Percentiles rank a stretch among this genome's conserved stretches.
Evolutionary conservation across 2,113 vertebrate genomes (phyloP).

Genomic region (Plecotus auritus): DNA sequence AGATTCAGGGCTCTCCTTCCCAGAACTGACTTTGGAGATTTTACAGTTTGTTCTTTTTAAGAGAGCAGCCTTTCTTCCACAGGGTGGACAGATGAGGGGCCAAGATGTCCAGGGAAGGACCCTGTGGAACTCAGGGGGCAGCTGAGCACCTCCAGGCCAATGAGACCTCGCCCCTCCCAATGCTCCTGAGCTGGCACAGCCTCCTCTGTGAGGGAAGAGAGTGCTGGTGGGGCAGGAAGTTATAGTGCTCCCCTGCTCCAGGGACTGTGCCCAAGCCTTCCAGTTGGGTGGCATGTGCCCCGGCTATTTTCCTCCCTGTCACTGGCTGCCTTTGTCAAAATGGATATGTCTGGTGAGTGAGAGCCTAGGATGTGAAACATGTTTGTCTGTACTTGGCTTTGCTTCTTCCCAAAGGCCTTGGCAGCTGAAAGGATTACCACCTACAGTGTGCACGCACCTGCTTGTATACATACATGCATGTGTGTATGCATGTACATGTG

Average conservation of each 20-base stretch:
- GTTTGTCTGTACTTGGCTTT: neutral
- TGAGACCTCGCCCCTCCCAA: neutral
- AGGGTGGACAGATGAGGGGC: neutral
- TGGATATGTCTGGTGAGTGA: neutral
- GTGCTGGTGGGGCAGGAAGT: neutral
- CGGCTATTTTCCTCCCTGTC: neutral
- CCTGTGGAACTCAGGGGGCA: neutral
- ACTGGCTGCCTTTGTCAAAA: neutral
- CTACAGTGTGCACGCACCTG: rapidly evolving
- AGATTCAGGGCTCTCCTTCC: neutral
- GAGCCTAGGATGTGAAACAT: neutral
- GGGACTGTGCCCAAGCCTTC: neutral
- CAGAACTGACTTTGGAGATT: neutral
- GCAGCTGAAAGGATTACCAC: neutral
- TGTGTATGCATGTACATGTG: neutral
- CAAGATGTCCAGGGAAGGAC: neutral
- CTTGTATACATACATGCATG: no score
- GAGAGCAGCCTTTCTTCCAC: neutral
- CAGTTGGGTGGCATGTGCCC: neutral
- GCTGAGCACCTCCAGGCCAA: neutral
- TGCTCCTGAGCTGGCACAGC: neutral
- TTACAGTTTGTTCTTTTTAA: neutral
- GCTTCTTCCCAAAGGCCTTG: neutral
- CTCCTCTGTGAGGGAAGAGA: neutral
- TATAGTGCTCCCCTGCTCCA: rapidly evolving